Evolutionary conservation across 2,797 vertebrate species (phyloP), one percentile per base, ranked within the genome.

Genomic region (Enteromius unitaeniatus): DNA sequence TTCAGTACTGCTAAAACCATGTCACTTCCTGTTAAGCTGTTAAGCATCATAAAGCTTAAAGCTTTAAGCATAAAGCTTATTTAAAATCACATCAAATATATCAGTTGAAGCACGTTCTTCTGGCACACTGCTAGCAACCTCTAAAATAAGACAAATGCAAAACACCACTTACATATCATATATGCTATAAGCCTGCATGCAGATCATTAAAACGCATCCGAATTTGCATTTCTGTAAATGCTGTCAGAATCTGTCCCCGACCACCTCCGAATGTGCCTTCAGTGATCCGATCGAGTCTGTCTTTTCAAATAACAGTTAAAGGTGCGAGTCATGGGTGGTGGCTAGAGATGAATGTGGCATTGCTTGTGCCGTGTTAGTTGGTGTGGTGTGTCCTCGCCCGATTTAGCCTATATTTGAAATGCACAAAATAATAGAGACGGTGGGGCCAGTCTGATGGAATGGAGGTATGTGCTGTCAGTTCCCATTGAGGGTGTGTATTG

Each of bases 1-100:
- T 84, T 79, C n/a, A 55, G 37, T 60, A 15, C 58, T 86, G 23
- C 26, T 8, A 51, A 73, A 72, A 51, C 13, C 31, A 51, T 55
- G 4, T 23, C 45, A 69, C 42, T 55, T 69, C 9, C 6, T 37
- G 15, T 55, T 55, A 70, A 62, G 19, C 17, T 13, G 1, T 0
- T 42, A 75, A 31, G 13, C 21, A 31, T 2, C 31, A 31, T 31
- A 31, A 31, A 31, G 28, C 28, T 31, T 31, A 31, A 31, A 15
- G 49, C 19, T 75, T 19, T 55, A 73, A 75, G 21, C 73, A 55
- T 75, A 31, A 55, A n/a, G 31, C 21, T 75, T 40, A 14, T 58
- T 75, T 75, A 40, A 58, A 55, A 75, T 40, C 31, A 55, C 31
- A n/a, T 10, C 49, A 74, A 53, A 53, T 34, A 53, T 53, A 53